Evolutionary conservation across 1,140 invertebrate genomes (phyloP).

Genomic region (Drosophila tani): DNA sequence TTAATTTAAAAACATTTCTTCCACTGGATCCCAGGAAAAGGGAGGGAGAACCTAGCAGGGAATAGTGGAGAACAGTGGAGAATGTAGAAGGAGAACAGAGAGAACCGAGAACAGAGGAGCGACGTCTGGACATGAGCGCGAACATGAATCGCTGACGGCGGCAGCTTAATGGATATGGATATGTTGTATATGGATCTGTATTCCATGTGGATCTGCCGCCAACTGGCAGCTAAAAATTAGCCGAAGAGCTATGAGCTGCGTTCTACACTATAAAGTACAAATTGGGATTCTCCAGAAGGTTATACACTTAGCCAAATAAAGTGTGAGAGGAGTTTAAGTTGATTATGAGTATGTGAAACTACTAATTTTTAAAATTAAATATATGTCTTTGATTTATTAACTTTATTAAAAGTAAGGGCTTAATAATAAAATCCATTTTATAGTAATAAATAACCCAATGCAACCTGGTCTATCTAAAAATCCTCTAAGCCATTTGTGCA

Average conservation of each 20-base stretch:
- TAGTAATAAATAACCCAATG: neutral
- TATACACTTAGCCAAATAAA: neutral
- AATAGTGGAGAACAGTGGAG: neutral
- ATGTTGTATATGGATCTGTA: conserved; percentile 50
- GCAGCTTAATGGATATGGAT: conserved; percentile 79
- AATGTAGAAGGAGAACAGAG: conserved; percentile 6
- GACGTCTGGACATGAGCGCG: conserved; percentile 75
- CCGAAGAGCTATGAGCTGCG: conserved; percentile 20
- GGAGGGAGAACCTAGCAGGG: neutral
- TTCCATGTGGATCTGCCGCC: conserved; percentile 23
- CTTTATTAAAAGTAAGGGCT: neutral
- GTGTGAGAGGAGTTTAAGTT: neutral
- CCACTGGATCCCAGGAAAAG: neutral
- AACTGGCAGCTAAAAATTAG: conserved; percentile 47
- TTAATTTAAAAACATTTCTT: too few relatives aligned
- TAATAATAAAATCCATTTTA: neutral
- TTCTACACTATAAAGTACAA: conserved; percentile 18
- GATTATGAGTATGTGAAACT: too few relatives aligned
- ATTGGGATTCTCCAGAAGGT: neutral
- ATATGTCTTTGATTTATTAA: neutral
- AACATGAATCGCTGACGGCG: conserved; percentile 81
- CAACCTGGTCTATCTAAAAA: neutral
- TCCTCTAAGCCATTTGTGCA: neutral
- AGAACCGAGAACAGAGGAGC: conserved; percentile 38
- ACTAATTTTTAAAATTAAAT: neutral